Evolutionary conservation across 2,797 vertebrate species (phyloP), one percentile per base, ranked within the genome.

Genomic region (Macropodus opercularis): DNA sequence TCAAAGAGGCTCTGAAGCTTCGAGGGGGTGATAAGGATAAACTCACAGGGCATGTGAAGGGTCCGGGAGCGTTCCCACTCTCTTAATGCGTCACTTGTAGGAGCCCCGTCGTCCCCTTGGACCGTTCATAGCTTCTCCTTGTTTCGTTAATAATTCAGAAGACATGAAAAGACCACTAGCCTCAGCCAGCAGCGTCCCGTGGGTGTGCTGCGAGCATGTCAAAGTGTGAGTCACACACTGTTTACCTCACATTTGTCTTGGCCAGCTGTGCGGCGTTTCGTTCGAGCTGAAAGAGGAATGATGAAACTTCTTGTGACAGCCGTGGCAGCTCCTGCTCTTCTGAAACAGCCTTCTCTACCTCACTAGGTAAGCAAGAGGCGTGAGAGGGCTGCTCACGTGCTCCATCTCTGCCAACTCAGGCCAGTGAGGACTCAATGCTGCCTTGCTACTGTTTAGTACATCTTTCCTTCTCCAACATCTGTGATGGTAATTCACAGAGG

Each of bases 1-100:
- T 90, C 80, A 87, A 90, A 87, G 80, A 51, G 73, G 62, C 57
- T 80, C 69, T 74, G 84, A 70, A 76, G 81, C 77, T 79, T 78
- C 58, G 63, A 72, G 69, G 79, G 68, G 73, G 27, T 31, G n/a
- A 74, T 57, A 8, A 42, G 77, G 68, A 83, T 59, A 21, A 63
- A 69, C 50, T 41, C 17, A 62, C 53, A 62, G 72, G 64, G 73
- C 76, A 69, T 79, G 80, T 59, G 66, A 82, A 75, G 72, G 68
- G 75, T 69, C 69, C 58, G 47, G 41, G 62, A 74, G 59, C 65
- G 58, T 47, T 31, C 49, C 32, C 32, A 6, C 52, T 67, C 52
- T 67, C 51, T 19, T 54, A 41, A n/a, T 51, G 41, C 53, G 59
- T 83, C n/a, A 32, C 46, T 41, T 77, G 73, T 50, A 52, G 38